Base-by-base conservation (phyloP, 2,888 invertebrate species). In the Cylindroiulus punctatus region DNA sequence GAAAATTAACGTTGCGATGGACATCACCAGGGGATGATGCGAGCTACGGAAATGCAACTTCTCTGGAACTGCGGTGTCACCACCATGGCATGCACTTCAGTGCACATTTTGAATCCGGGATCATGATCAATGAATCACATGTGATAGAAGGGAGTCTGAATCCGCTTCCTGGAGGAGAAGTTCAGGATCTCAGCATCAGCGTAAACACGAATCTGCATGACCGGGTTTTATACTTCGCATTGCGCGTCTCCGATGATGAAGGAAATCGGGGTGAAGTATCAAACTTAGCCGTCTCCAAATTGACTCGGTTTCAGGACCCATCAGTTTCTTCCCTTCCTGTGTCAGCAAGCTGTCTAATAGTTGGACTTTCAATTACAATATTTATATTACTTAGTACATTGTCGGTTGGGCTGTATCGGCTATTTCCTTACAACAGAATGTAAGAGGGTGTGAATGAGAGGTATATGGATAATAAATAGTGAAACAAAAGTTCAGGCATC, bases 11-110 rank as follows among this genome's bases (percentile, higher is more conserved):
- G 5, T 52, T 89, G 30, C 65, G 85, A 44, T 89, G 89, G 88
- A 89, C 89, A 10, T 87, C 89, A 8, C 88, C 89, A 3, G 89
- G 89, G 32, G 89, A 88, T 84, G 88, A 89, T 86, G 65, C 87
- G 76, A 85, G 87, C 26, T 36, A 30, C 10, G 86, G 86, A 19
- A 32, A 40, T 4, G 86, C 86, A 12, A 40, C 82, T 8, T 8
- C 26, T 8, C 0, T 44, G 22, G 84, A 86, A 22, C 17, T 86
- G 12, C 84, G 84, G 26, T n/a, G 44, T n/a, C 81, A 65, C 22
- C 42, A 40, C 3, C 42, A 42, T 8, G 44, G 7, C 30, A 26
- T 22, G 47, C n/a, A 47, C 30, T 86, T 47, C 10, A 12, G 10
- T 0, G 10, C 40, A 36, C n/a, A 36, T 30, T 85, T 85, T 81